Percentiles rank a stretch among this genome's conserved stretches.
phyloP scores from a whole-genome alignment of 2,113 vertebrate species.

The Chionodraco myersi region DNA sequence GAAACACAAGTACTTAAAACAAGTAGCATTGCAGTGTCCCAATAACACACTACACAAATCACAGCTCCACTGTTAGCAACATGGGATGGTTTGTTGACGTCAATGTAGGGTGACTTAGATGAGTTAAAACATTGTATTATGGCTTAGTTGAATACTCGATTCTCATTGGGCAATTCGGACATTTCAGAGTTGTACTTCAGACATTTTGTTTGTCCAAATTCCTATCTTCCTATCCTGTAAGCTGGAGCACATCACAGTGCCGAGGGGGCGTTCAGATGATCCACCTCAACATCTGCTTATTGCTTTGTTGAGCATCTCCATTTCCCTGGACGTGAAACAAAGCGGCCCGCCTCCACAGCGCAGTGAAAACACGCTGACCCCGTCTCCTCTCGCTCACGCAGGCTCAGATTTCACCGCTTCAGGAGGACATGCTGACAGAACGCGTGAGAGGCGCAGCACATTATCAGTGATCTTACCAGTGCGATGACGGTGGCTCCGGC shows the following conservation, averaged over 20 bases:
- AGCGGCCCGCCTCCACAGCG: constrained; percentile 35
- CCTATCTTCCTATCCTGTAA: not conserved
- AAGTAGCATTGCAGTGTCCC: not conserved
- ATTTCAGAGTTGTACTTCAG: too few species aligned
- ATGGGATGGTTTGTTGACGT: too few species aligned
- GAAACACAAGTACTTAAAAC: not conserved
- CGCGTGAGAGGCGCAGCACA: constrained; percentile 54
- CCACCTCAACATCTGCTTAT: constrained; percentile 12
- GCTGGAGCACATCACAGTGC: not conserved
- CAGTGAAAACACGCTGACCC: constrained; percentile 56
- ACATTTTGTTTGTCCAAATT: too few species aligned
- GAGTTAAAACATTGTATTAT: too few species aligned
- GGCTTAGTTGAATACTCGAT: too few species aligned
- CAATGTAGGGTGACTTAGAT: too few species aligned
- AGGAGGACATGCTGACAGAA: constrained; percentile 18
- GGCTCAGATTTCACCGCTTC: constrained; percentile 34
- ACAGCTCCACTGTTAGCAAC: too few species aligned
- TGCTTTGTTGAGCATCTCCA: constrained; percentile 30
- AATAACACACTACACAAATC: too few species aligned
- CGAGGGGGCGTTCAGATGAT: constrained; percentile 19
- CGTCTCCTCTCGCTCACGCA: constrained; percentile 31
- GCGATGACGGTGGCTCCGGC: constrained; percentile 97
- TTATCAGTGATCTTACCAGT: constrained; percentile 87
- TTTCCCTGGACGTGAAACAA: constrained; percentile 32
- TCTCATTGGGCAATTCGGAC: too few species aligned